Evolutionary conservation across 1,140 invertebrate genomes (phyloP).

Genomic region (Metaphire vulgaris): DNA sequence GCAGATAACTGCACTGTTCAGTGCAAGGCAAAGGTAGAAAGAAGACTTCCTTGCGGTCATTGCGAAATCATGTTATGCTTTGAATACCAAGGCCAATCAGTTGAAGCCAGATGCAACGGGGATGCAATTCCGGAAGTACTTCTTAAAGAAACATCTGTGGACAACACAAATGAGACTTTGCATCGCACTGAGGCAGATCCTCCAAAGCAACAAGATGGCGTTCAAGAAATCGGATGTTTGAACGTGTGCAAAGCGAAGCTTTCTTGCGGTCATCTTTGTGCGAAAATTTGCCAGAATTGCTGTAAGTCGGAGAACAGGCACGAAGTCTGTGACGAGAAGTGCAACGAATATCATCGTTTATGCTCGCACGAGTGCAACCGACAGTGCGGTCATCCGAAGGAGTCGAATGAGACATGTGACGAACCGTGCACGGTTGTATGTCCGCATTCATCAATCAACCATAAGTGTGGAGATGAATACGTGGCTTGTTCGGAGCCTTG

Average conservation of each 20-base stretch:
- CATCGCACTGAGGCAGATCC: too few species aligned
- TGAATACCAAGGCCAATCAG: conserved; percentile 29
- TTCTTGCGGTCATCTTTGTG: not conserved
- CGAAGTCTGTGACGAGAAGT: conserved; percentile 7
- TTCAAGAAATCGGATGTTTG: not conserved
- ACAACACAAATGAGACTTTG: too few species aligned
- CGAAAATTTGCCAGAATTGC: not conserved
- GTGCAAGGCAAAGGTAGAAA: not conserved
- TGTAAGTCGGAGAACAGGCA: not conserved
- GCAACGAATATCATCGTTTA: conserved; percentile 42
- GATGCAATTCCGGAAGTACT: too few species aligned
- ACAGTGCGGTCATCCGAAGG: conserved; percentile 33
- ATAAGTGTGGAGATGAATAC: too few species aligned
- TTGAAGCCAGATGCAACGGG: conserved; percentile 59
- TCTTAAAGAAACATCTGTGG: too few species aligned
- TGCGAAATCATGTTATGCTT: not conserved
- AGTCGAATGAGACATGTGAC: too few species aligned
- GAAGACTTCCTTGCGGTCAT: not conserved
- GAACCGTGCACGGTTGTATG: too few species aligned
- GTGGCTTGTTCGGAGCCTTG: conserved; percentile 56
- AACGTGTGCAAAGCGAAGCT: not conserved
- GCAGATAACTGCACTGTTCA: conserved; percentile 11
- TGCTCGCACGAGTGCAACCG: conserved; percentile 48
- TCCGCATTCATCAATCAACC: too few species aligned
- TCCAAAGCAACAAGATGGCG: too few species aligned